Evolutionary conservation across 2,888 invertebrate species (phyloP), one percentile per base, ranked within the genome.

Genomic region (Dryocosmus kuriphilus): DNA sequence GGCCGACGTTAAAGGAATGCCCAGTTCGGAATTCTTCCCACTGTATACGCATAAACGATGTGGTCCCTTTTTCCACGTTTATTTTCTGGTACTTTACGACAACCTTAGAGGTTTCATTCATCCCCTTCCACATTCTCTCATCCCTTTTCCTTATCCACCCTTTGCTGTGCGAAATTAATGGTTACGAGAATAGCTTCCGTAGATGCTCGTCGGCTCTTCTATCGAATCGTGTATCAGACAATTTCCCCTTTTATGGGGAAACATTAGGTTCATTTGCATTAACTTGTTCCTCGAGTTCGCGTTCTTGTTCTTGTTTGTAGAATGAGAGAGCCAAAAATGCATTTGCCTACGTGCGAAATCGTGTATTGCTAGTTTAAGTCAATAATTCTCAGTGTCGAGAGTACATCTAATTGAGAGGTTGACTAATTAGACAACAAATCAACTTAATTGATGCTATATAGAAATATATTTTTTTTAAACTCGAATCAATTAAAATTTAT

Each of bases 81-180:
- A 67, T 67, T 67, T 67, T 67, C 67, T 67, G 41, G 67, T 41
- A 67, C 67, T 67, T 67, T 46, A 67, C 67, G 67, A 46, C 63
- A 35, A 35, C 32, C 63, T 62, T 35, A 24, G 41, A 22, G 38
- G 41, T 67, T 67, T 27, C 67, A 67, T 46, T 65, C 41, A 35
- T 27, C 16, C n/a, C 41, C 41, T 24, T 19, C 27, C 27, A 65
- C 38, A 38, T 38, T 46, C 24, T 19, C 41, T 27, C 8, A 24
- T 6, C 27, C 27, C 24, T 38, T 3, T 22, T 65, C 41, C 65
- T 41, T 24, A 41, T 65, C 24, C 41, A 61, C 61, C 41, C 38
- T 65, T 41, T 65, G 38, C 65, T 65, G 41, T 1, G 24, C 27
- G 41, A 67, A 67, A 67, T 67, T 67, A 67, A 67, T 67, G 67